Base-by-base conservation (phyloP, 2,797 vertebrate genomes). In the Galago senegalensis region DNA sequence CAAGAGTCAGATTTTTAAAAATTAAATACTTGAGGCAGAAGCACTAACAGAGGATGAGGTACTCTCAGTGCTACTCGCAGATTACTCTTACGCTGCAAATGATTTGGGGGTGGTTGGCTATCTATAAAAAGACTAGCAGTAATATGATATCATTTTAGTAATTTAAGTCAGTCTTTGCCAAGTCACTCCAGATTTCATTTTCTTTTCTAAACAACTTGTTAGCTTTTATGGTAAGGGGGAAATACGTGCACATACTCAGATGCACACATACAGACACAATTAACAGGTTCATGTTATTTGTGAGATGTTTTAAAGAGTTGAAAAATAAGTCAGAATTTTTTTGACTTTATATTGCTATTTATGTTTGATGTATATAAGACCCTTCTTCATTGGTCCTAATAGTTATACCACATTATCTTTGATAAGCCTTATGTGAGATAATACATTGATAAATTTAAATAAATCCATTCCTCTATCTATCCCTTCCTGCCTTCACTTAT, bases 121-220 rank as follows among this genome's bases (percentile, higher is more conserved):
- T 46, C 13, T 53, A 18, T 40, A 73, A 82, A 77, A 88, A 69
- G 63, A 90, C 56, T 69, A 37, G 75, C 89, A 83, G 12, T 77
- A 94, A 40, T 31, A 11, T 46, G 40, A 61, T 58, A 53, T 70
- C 61, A 91, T 81, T 91, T 96, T 77, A 82, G 53, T 79, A 67
- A 95, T 79, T 92, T 90, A 95, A 88, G 29, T 61, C 63, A 87
- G 40, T 72, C 34, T 90, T 65, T 92, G 72, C 18, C 23, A 83
- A 53, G 25, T 93, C 96, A 84, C 23, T 75, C 2, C 61, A 91
- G 27, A 69, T 31, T 95, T 91, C 23, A 63, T 96, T 92, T 89
- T 13, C 43, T 79, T 95, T 21, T 81, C 3, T 70, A 65, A 67
- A 13, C 10, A 85, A 83, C 87, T 70, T 86, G 53, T 73, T 91